These are phyloP conservation scores for Isurus oxyrinchus DNA, from an alignment of 2,113 vertebrate genomes.

Conservation along the genomic window DNA sequence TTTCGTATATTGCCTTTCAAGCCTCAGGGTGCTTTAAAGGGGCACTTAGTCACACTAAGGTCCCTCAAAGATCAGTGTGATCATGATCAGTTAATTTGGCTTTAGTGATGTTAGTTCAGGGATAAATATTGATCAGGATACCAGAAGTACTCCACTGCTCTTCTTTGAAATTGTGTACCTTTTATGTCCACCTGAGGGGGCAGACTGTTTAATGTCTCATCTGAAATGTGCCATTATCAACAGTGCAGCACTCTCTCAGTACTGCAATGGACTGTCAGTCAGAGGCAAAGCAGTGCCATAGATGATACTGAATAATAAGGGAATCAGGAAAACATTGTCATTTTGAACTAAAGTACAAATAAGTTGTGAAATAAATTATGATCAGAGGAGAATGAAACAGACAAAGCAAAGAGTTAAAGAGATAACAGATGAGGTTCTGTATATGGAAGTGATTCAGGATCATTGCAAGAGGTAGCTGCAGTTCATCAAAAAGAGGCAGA, in stretches of 20 bases:
- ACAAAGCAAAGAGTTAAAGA: neutral
- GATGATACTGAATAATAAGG: neutral
- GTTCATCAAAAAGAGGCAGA: neutral
- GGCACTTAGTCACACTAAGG: neutral
- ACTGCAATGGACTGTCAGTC: neutral
- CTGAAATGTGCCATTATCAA: neutral
- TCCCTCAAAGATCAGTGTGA: neutral
- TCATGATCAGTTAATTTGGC: neutral
- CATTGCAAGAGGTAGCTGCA: neutral
- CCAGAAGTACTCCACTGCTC: no score
- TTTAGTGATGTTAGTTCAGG: neutral
- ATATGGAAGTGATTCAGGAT: neutral
- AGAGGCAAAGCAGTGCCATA: neutral
- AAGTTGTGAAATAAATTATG: neutral
- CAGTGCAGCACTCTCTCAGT: neutral
- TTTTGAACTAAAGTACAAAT: neutral
- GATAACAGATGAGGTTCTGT: neutral
- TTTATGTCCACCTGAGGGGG: no score
- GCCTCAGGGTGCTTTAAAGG: neutral
- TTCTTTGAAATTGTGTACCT: no score
- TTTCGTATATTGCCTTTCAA: neutral
- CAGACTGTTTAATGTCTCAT: neutral
- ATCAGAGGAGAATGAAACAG: neutral
- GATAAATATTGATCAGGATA: neutral
- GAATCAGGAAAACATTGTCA: neutral